Conservation (phyloP, 1,140 invertebrate species). For the Lanistes nyassanus region DNA sequence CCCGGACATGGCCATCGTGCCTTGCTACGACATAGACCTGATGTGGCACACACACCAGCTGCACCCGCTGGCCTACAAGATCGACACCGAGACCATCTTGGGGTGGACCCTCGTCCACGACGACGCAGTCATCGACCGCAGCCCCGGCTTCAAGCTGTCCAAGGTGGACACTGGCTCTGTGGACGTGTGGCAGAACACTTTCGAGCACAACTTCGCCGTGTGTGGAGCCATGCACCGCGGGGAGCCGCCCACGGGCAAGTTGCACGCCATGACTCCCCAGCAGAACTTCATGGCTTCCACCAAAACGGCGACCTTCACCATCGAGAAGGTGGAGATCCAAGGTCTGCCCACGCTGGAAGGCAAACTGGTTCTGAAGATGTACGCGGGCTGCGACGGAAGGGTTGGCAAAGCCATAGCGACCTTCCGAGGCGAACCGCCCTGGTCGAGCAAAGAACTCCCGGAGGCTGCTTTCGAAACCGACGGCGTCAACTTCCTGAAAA, state of each 20-base stretch:
- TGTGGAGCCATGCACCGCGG: conserved; percentile 64
- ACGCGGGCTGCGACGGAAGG: conserved; percentile 36
- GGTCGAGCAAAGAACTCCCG: conserved; percentile 32
- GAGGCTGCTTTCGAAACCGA: conserved; percentile 26
- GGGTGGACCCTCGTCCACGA: conserved; percentile 66
- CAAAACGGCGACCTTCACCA: conserved; percentile 47
- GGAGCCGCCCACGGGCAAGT: conserved; percentile 51
- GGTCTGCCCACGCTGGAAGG: conserved; percentile 45
- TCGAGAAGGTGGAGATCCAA: conserved; percentile 50
- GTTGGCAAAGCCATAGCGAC: conserved; percentile 16
- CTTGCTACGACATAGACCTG: conserved; percentile 70
- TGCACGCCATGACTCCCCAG: conserved; percentile 37
- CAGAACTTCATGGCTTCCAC: conserved; percentile 48
- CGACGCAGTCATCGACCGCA: conserved; percentile 67
- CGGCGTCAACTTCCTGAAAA: conserved; percentile 33
- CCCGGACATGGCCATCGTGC: conserved; percentile 67
- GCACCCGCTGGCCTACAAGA: conserved; percentile 64
- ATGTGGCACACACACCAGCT: conserved; percentile 70
- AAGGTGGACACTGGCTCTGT: conserved; percentile 35
- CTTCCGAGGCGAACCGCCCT: conserved; percentile 21
- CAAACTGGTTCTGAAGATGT: conserved; percentile 48
- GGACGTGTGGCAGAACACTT: conserved; percentile 50
- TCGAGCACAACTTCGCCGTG: conserved; percentile 50
- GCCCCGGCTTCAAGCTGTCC: conserved; percentile 60
- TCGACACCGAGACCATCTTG: conserved; percentile 66